Percentiles rank a stretch among this genome's conserved stretches.
phyloP scores from a whole-genome alignment of 2,888 invertebrate species.

The Digitonthophagus gazella region DNA sequence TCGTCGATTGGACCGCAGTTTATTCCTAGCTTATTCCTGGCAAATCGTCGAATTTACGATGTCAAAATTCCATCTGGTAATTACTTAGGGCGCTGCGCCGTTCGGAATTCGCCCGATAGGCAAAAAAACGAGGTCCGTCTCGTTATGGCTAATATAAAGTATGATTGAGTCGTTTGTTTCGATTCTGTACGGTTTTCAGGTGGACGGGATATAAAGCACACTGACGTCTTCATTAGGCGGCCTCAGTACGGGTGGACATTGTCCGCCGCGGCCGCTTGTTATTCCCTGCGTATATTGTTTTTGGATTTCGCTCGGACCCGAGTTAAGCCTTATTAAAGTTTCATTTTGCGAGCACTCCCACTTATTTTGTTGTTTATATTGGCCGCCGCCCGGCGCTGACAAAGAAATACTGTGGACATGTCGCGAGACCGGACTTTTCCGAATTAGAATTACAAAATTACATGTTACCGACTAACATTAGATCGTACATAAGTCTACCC shows the following conservation, averaged over 20 bases:
- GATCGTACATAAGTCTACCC: neutral
- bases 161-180: slow-evolving; percentile 41
- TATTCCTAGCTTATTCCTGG: slow-evolving; percentile 2
- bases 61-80: slow-evolving; percentile 3
- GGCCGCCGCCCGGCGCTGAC: slow-evolving; percentile 2
- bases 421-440: neutral
- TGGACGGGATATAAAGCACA: slow-evolving; percentile 38
- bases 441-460: slow-evolving; percentile 17
- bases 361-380: slow-evolving; percentile 17
- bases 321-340: slow-evolving; percentile 18
- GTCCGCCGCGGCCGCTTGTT: slow-evolving; percentile 32
- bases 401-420: slow-evolving; percentile 8
- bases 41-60: slow-evolving; percentile 13
- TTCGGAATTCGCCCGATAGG: neutral
- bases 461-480: neutral
- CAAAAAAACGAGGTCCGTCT: slow-evolving; percentile 25
- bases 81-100: slow-evolving; percentile 11
- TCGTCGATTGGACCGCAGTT: neutral
- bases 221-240: slow-evolving; percentile 39
- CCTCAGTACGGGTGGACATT: slow-evolving; percentile 8
- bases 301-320: slow-evolving; percentile 34
- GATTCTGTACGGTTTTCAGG: slow-evolving; percentile 45
- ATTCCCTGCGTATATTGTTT: slow-evolving; percentile 36
- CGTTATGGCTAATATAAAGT: slow-evolving; percentile 40
- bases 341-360: slow-evolving; percentile 16